Evolutionary conservation across 1,140 invertebrate species (phyloP).

Genomic region (Bombus breviceps): DNA sequence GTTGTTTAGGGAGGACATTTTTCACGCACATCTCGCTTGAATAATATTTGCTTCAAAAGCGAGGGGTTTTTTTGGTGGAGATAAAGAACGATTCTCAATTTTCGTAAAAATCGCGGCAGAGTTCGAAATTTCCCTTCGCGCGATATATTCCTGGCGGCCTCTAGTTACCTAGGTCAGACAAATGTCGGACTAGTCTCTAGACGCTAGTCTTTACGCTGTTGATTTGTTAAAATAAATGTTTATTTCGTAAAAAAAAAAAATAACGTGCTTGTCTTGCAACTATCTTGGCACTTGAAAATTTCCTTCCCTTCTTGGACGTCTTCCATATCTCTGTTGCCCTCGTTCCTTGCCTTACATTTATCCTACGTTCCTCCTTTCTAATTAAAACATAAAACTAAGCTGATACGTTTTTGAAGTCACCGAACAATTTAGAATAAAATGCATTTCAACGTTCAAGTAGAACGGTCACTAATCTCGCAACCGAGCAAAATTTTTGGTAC

Average conservation of each 20-base stretch:
- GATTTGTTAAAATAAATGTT: constrained; percentile 73
- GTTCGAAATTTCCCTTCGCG: constrained; percentile 61
- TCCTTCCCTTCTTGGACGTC: neutral
- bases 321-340: neutral
- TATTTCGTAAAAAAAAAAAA: constrained; percentile 65
- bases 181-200: constrained; percentile 65
- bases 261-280: neutral
- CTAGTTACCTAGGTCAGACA: constrained; percentile 62
- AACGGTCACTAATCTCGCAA: neutral
- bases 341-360: neutral
- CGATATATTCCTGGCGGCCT: constrained; percentile 67
- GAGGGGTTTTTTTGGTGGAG: neutral
- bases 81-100: constrained; percentile 11
- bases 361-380: neutral
- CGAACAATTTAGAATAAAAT: neutral
- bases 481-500: neutral
- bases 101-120: constrained; percentile 45
- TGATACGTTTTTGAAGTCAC: too few relatives aligned
- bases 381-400: neutral
- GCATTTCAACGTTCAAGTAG: neutral
- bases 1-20: neutral
- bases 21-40: constrained; percentile 33
- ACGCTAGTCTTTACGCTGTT: constrained; percentile 67
- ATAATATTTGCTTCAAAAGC: constrained; percentile 13
- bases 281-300: neutral